phyloP scores from a whole-genome alignment of 2,113 vertebrate species.

The Jacana jacana region DNA sequence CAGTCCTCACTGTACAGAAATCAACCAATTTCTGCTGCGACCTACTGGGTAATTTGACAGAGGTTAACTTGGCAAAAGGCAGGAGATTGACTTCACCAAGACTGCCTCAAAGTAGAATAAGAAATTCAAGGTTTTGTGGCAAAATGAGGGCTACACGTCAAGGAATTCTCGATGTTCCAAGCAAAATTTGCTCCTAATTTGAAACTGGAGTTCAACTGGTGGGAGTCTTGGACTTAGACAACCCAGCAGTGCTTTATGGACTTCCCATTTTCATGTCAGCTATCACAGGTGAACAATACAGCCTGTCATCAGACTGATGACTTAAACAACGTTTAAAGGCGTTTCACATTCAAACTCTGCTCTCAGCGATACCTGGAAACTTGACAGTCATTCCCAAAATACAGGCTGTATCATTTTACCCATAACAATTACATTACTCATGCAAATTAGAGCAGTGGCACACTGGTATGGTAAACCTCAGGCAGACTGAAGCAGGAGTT shows the following conservation, averaged over 20 bases:
- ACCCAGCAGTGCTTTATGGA: not conserved
- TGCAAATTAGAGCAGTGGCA: not conserved
- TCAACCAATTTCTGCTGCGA: not conserved
- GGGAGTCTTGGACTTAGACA: not conserved
- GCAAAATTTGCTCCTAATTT: not conserved
- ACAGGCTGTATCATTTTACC: not conserved
- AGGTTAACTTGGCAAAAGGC: not conserved
- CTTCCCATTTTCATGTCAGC: not conserved
- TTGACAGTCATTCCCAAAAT: not conserved
- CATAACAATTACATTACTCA: not conserved
- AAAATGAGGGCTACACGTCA: not conserved
- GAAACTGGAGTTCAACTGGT: rapidly evolving
- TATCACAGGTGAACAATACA: not conserved
- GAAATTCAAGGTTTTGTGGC: not conserved
- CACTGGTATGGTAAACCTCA: not conserved
- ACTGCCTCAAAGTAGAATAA: not conserved
- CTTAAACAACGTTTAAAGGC: not conserved
- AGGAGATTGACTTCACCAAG: not conserved
- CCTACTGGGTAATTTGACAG: not conserved
- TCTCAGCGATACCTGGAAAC: not conserved
- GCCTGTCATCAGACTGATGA: not conserved
- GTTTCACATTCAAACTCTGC: not conserved
- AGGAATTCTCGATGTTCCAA: not conserved
- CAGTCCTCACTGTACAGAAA: not conserved
- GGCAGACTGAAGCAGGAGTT: not conserved